These are phyloP conservation scores for Gastracanthus pulcherrimus DNA, from an alignment of 2,888 invertebrate species.

Conservation along the genomic window DNA sequence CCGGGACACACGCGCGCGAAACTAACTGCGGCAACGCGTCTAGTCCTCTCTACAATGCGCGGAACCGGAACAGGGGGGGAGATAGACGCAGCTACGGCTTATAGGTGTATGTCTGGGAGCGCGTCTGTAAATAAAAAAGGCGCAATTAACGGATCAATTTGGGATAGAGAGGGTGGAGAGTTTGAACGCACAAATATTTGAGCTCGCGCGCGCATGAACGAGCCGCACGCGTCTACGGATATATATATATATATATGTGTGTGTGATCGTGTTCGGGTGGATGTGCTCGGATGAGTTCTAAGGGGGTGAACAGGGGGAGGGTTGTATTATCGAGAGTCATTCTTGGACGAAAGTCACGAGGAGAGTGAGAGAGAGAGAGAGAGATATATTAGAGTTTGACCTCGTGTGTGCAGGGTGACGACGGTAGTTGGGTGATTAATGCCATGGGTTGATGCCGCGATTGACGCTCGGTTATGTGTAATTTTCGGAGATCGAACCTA, in stretches of 20 bases:
- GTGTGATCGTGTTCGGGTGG: background rate
- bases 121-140: constrained; percentile 10
- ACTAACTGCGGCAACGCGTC: background rate
- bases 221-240: too few species aligned
- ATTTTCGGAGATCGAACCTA: background rate
- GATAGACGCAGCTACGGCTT: too few species aligned
- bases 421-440: background rate
- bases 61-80: background rate
- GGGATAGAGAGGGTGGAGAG: background rate
- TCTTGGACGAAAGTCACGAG: background rate
- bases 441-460: background rate
- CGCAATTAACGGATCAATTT: constrained; percentile 46
- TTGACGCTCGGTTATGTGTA: background rate
- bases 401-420: background rate
- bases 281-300: background rate
- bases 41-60: background rate
- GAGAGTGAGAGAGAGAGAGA: background rate
- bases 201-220: background rate
- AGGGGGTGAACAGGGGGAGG: background rate
- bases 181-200: constrained; percentile 44
- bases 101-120: too few species aligned
- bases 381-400: too few species aligned
- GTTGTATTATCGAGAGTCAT: constrained; percentile 13
- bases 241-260: too few species aligned
- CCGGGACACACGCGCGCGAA: background rate